phyloP scores from a whole-genome alignment of 2,797 vertebrate species.

The Poliocrania exsul region DNA sequence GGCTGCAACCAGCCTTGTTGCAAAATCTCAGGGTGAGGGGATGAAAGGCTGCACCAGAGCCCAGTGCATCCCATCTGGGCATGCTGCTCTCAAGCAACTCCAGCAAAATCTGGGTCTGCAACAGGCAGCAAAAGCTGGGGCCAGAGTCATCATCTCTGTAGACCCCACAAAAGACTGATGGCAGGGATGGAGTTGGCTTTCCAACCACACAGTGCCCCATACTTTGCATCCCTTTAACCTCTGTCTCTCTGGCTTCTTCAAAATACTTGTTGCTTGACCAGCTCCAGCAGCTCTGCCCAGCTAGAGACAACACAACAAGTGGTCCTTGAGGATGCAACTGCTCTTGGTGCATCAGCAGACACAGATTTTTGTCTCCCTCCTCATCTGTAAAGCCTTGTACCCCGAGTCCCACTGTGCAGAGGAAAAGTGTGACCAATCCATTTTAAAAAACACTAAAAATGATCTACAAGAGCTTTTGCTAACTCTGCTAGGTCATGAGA shows the following conservation, averaged over 20 bases:
- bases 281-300: not conserved
- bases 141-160: not conserved
- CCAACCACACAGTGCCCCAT: not conserved
- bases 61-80: not conserved
- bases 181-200: fast-evolving
- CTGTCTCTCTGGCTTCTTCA: not conserved
- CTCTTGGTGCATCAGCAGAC: not conserved
- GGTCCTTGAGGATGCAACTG: not conserved
- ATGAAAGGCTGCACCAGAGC: not conserved
- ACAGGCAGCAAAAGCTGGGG: not conserved
- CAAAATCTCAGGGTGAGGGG: not conserved
- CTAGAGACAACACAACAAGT: not conserved
- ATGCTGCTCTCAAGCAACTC: fast-evolving
- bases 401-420: not conserved
- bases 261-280: not conserved
- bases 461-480: constrained; percentile 56
- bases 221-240: not conserved
- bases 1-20: not conserved
- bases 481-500: constrained; percentile 54
- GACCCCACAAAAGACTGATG: not conserved
- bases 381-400: constrained; percentile 9
- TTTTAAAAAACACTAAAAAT: constrained; percentile 60
- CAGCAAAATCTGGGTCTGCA: not conserved
- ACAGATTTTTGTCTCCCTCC: not conserved
- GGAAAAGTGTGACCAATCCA: constrained; percentile 26